phyloP scores from a whole-genome alignment of 2,797 vertebrate species.

The Sebastes matsubarae region DNA sequence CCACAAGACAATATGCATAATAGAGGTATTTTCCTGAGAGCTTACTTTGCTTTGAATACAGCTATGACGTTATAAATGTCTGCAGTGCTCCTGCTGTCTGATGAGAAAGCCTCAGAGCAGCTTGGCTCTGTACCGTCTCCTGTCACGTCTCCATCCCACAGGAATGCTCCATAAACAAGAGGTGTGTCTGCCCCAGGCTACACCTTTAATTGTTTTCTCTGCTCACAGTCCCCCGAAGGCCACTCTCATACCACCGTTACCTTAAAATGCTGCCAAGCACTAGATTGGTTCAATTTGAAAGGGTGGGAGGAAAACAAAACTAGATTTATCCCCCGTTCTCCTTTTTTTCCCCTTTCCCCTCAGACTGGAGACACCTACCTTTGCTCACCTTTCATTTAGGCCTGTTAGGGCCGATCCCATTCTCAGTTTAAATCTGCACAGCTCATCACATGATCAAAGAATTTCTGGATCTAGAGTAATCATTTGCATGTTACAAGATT shows the following conservation, averaged over 20 bases:
- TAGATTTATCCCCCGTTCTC: slow-evolving; percentile 47
- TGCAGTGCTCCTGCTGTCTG: slow-evolving; percentile 18
- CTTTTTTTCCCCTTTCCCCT: neutral
- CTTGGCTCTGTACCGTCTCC: slow-evolving; percentile 51
- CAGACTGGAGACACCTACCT: slow-evolving; percentile 54
- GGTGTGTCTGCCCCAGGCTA: slow-evolving; percentile 69
- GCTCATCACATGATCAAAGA: slow-evolving; percentile 19
- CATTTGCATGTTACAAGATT: neutral
- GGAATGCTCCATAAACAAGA: slow-evolving; percentile 77
- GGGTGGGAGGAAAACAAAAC: slow-evolving; percentile 54
- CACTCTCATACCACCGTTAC: slow-evolving; percentile 54
- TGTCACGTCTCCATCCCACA: slow-evolving; percentile 68
- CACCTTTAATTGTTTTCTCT: slow-evolving; percentile 79
- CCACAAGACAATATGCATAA: neutral
- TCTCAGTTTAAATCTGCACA: slow-evolving; percentile 29
- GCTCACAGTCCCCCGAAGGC: slow-evolving; percentile 60
- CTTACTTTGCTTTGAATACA: slow-evolving; percentile 10
- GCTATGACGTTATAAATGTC: slow-evolving; percentile 25
- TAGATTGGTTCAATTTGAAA: slow-evolving; percentile 74
- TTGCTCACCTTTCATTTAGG: slow-evolving; percentile 43
- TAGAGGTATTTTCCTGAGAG: slow-evolving; percentile 16
- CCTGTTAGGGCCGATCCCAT: slow-evolving; percentile 53
- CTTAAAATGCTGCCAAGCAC: slow-evolving; percentile 69
- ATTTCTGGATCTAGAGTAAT: neutral
- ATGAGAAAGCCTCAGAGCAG: slow-evolving; percentile 48